phyloP scores from a whole-genome alignment of 2,113 vertebrate genomes.

The Holacanthus passer region DNA sequence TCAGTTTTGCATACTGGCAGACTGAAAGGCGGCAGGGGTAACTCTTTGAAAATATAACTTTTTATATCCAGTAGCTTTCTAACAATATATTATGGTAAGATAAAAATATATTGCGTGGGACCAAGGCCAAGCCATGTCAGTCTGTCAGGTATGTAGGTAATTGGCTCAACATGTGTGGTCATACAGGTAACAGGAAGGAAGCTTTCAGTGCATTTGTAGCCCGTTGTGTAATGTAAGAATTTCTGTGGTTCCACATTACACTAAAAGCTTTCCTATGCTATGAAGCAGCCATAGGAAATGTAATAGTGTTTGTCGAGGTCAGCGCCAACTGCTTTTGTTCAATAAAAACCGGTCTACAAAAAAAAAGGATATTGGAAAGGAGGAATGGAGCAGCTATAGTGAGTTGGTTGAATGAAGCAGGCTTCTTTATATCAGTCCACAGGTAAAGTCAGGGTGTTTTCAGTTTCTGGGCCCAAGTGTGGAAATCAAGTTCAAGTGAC shows the following conservation, averaged over 20 bases:
- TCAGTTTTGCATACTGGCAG: not conserved
- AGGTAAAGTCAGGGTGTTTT: not conserved
- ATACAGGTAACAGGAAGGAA: not conserved
- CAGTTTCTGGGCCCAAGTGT: not conserved
- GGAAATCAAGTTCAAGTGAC: not conserved
- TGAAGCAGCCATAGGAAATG: not conserved
- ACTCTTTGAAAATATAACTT: not conserved
- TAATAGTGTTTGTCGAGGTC: not conserved
- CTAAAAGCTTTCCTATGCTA: not conserved
- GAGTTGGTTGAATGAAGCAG: not conserved
- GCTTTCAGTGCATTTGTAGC: not conserved
- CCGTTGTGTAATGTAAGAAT: not conserved
- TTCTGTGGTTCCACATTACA: not conserved
- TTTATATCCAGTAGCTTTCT: not conserved
- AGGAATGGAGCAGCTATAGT: too few species aligned
- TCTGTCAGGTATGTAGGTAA: not conserved
- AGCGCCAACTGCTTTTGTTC: not conserved
- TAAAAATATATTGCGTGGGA: not conserved
- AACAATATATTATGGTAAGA: not conserved
- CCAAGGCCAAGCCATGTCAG: not conserved
- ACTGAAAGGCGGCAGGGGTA: not conserved
- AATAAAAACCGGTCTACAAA: not conserved
- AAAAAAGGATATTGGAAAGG: not conserved
- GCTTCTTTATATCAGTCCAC: not conserved
- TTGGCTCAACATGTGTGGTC: not conserved